Evolutionary conservation across 2,888 invertebrate genomes (phyloP).

Genomic region (Lasioglossum calceatum): DNA sequence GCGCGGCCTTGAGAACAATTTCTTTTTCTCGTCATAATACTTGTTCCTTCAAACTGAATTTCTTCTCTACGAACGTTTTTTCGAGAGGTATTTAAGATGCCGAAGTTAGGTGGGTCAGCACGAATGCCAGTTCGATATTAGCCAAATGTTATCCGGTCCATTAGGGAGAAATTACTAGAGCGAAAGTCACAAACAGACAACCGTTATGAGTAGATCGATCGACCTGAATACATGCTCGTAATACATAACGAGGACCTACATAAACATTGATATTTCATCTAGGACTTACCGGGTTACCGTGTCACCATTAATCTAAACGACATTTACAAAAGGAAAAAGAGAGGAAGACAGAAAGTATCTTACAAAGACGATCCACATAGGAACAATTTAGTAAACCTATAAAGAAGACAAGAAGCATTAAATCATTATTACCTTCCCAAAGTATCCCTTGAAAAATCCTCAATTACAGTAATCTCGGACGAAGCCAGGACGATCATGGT

Average conservation of each 20-base stretch:
- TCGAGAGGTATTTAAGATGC: neutral
- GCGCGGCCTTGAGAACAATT: neutral
- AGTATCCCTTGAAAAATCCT: constrained; percentile 82
- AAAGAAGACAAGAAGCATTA: neutral
- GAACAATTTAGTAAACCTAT: neutral
- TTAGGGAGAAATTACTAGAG: constrained; percentile 12
- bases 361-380: neutral
- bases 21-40: neutral
- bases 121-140: neutral
- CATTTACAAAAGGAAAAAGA: no score
- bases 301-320: neutral
- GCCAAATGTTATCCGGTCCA: constrained; percentile 6
- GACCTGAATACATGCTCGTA: constrained; percentile 10
- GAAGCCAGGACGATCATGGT: constrained; percentile 80
- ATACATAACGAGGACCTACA: constrained; percentile 7
- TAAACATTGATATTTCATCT: constrained; percentile 5
- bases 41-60: neutral
- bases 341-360: neutral
- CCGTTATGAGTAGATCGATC: neutral
- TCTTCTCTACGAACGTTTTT: neutral
- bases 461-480: constrained; percentile 79
- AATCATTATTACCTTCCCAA: constrained; percentile 79
- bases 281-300: neutral
- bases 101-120: neutral
- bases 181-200: constrained; percentile 12